These are phyloP conservation scores for Oreotrochilus melanogaster DNA, from an alignment of 2,113 vertebrate species.

Conservation along the genomic window DNA sequence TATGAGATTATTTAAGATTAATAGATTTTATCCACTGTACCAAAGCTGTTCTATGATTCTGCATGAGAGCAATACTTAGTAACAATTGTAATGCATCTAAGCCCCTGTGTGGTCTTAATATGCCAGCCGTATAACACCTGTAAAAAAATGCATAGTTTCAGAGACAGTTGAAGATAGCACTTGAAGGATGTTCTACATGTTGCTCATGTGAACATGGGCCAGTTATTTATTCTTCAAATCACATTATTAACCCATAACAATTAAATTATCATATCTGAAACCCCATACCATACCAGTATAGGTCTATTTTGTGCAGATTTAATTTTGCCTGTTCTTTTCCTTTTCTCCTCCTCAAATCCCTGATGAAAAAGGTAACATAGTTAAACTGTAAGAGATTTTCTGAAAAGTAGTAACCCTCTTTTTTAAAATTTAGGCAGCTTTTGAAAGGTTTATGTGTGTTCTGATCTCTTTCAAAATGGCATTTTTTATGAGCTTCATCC, in stretches of 20 bases:
- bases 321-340: background rate
- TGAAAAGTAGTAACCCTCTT: background rate
- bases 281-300: background rate
- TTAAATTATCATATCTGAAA: background rate
- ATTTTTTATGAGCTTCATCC: background rate
- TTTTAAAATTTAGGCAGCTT: background rate
- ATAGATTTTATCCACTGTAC: background rate
- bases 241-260: background rate
- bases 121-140: rapidly evolving
- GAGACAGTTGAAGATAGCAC: background rate
- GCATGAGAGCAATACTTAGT: background rate
- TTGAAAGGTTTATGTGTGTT: background rate
- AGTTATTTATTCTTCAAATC: background rate
- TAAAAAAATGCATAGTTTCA: background rate
- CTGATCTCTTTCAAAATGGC: background rate
- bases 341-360: background rate
- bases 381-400: background rate
- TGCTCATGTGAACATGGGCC: background rate
- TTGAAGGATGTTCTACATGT: background rate
- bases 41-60: too few species aligned
- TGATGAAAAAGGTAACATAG: background rate
- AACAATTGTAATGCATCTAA: background rate
- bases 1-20: background rate
- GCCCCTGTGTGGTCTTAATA: background rate
- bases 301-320: background rate